Percentiles rank a stretch among this genome's conserved stretches.
Evolutionary conservation across 2,113 vertebrate genomes (phyloP).

Genomic region (Conger conger): DNA sequence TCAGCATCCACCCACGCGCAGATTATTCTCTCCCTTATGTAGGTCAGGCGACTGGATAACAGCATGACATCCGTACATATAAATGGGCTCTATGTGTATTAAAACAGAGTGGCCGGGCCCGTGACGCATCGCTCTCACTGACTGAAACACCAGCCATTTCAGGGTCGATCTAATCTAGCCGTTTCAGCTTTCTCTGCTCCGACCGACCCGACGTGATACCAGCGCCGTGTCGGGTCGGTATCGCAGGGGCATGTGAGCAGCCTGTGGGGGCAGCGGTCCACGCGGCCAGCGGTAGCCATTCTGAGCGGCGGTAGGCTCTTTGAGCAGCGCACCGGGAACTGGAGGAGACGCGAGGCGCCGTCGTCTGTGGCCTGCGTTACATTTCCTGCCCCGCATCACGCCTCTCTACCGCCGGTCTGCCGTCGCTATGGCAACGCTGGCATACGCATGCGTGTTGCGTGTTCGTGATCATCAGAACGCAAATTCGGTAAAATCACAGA

Average conservation of each 20-base stretch:
- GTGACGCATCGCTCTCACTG: background rate
- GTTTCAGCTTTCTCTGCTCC: background rate
- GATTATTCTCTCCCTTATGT: constrained; percentile 68
- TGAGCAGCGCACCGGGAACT: background rate
- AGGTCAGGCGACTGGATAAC: constrained; percentile 66
- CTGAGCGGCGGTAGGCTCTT: no score
- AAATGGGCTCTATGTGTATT: background rate
- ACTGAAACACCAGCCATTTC: background rate
- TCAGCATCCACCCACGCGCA: constrained; percentile 66
- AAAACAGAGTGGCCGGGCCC: background rate
- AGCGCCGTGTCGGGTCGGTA: background rate
- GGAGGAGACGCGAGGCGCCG: background rate
- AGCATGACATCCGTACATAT: constrained; percentile 54
- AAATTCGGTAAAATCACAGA: no score
- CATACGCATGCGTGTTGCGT: background rate
- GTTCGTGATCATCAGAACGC: no score
- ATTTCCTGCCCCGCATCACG: background rate
- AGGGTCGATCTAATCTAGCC: background rate
- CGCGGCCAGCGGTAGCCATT: no score
- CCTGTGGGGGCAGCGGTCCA: no score
- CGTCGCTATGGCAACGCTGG: background rate
- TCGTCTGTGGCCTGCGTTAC: background rate
- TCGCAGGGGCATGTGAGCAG: no score
- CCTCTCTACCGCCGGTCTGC: background rate
- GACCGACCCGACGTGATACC: background rate